phyloP scores from a whole-genome alignment of 1,140 invertebrate species.

The Ptiloglossa arizonensis region DNA sequence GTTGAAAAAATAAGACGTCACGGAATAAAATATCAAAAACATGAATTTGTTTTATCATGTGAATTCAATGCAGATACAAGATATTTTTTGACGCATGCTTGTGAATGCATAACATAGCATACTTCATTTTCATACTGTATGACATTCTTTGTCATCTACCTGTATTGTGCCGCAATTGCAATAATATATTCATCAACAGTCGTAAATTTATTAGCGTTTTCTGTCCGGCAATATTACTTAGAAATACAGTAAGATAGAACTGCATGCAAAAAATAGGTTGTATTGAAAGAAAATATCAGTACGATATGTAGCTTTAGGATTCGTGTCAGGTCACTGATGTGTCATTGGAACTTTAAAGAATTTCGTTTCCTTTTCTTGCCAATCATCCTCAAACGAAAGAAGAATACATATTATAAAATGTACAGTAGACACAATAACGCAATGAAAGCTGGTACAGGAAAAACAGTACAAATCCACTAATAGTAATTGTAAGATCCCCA shows the following conservation, averaged over 20 bases:
- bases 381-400: conserved; percentile 36
- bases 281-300: conserved; percentile 18
- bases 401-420: conserved; percentile 56
- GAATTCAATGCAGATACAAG: conserved; percentile 17
- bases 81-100: background rate
- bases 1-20: conserved; percentile 41
- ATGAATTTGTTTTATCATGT: background rate
- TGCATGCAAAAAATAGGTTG: conserved; percentile 19
- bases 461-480: conserved; percentile 62
- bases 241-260: conserved; percentile 27
- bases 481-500: conserved; percentile 85
- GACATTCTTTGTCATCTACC: conserved; percentile 16
- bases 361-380: conserved; percentile 17
- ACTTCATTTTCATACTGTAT: conserved; percentile 15
- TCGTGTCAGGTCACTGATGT: conserved; percentile 51
- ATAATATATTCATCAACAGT: conserved; percentile 12
- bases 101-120: conserved; percentile 1
- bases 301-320: conserved; percentile 22
- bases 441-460: conserved; percentile 29
- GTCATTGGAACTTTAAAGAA: conserved; percentile 42
- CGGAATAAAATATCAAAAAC: conserved; percentile 39
- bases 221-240: background rate
- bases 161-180: conserved; percentile 13
- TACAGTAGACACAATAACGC: conserved; percentile 59
- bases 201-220: conserved; percentile 9